Evolutionary conservation across 2,888 invertebrate species (phyloP).

Genomic region (Azorinus chamasolen): DNA sequence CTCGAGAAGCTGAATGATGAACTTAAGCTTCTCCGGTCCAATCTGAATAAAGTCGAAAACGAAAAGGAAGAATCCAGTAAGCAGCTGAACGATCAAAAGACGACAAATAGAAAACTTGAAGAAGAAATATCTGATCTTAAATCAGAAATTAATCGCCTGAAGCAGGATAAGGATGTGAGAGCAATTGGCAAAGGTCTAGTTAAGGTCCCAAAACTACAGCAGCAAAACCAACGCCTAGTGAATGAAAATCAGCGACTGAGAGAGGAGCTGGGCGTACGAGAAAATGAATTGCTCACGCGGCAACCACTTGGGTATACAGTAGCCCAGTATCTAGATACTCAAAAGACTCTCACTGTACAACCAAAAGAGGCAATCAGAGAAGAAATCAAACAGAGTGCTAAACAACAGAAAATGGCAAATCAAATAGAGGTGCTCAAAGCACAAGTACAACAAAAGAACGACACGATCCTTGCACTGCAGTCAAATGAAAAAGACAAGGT

Average conservation of each 20-base stretch:
- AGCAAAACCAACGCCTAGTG: constrained; percentile 47
- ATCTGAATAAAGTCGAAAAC: constrained; percentile 21
- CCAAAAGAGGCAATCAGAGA: too few relatives aligned
- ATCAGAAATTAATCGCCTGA: constrained; percentile 39
- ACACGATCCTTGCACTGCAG: too few relatives aligned
- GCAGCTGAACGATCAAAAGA: constrained; percentile 9
- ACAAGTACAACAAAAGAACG: too few relatives aligned
- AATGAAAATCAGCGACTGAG: constrained; percentile 50
- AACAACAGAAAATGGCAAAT: too few relatives aligned
- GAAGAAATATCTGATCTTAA: constrained; percentile 36
- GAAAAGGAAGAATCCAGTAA: constrained; percentile 29
- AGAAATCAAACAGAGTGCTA: too few relatives aligned
- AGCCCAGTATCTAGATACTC: constrained; percentile 29
- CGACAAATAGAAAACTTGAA: constrained; percentile 24
- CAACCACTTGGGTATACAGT: constrained; percentile 21
- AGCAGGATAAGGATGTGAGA: constrained; percentile 37
- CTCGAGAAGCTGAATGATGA: constrained; percentile 23
- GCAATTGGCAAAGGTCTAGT: constrained; percentile 32
- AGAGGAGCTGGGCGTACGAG: constrained; percentile 37
- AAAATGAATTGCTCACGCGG: constrained; percentile 15
- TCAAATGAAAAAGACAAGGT: constrained; percentile 11
- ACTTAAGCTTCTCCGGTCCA: constrained; percentile 5
- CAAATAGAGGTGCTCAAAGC: too few relatives aligned
- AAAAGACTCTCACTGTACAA: too few relatives aligned
- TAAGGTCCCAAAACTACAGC: constrained; percentile 24